Evolutionary conservation across 2,888 invertebrate genomes (phyloP).

Genomic region (Acronicta leporina): DNA sequence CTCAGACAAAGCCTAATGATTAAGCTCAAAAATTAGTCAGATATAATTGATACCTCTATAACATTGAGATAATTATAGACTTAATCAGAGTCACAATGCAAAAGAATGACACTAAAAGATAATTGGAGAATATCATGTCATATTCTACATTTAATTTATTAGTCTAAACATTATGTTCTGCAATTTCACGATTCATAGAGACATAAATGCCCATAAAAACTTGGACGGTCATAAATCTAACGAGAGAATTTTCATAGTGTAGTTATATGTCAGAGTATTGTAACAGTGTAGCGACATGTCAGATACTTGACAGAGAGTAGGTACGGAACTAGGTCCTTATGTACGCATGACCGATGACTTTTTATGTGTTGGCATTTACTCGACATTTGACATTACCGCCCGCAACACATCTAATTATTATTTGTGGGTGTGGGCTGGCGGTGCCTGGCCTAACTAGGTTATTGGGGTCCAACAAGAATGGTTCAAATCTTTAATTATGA

Average conservation of each 20-base stretch:
- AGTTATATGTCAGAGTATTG: constrained; percentile 38
- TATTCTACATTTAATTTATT: constrained; percentile 33
- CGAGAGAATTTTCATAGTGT: constrained; percentile 33
- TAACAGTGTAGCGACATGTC: constrained; percentile 31
- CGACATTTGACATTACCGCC: constrained; percentile 85
- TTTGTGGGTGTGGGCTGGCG: constrained; percentile 82
- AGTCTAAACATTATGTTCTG: constrained; percentile 18
- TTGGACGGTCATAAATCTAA: constrained; percentile 37
- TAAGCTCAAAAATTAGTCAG: constrained; percentile 16
- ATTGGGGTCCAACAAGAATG: constrained; percentile 50
- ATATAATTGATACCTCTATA: neutral
- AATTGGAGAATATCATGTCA: constrained; percentile 12
- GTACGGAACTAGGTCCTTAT: constrained; percentile 58
- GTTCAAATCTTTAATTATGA: constrained; percentile 6
- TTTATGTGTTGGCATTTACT: constrained; percentile 82
- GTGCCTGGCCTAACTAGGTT: constrained; percentile 56
- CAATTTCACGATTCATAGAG: constrained; percentile 35
- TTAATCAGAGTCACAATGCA: neutral
- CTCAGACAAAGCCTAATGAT: constrained; percentile 23
- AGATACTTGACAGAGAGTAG: constrained; percentile 30
- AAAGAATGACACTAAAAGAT: constrained; percentile 2
- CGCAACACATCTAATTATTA: constrained; percentile 83
- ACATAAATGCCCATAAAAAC: constrained; percentile 48
- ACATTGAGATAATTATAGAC: neutral
- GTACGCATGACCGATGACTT: constrained; percentile 72